Percentiles rank a stretch among this genome's conserved stretches.
Evolutionary conservation across 2,797 vertebrate genomes (phyloP).

Genomic region (Cossypha caffra): DNA sequence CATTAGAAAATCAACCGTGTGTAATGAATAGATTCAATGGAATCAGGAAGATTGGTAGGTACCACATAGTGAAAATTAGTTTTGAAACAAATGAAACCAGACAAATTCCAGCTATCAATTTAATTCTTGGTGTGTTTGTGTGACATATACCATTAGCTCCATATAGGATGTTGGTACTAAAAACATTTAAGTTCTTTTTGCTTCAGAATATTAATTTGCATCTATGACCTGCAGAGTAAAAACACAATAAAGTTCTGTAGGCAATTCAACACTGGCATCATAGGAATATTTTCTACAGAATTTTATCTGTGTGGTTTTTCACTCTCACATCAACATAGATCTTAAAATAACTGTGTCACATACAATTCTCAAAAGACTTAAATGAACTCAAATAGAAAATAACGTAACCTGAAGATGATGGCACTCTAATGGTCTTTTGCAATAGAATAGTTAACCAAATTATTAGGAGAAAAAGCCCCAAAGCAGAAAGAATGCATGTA

Average conservation of each 20-base stretch:
- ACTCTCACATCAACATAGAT: background rate
- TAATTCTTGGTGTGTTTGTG: background rate
- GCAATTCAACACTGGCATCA: background rate
- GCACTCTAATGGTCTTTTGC: background rate
- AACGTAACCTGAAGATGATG: background rate
- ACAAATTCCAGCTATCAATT: background rate
- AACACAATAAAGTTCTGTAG: background rate
- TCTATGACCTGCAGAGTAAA: background rate
- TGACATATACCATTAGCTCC: background rate
- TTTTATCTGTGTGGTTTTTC: background rate
- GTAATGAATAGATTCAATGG: background rate
- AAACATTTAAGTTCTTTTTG: background rate
- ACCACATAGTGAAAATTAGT: background rate
- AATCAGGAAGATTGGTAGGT: background rate
- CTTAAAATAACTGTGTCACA: background rate
- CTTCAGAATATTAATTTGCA: background rate
- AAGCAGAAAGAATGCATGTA: background rate
- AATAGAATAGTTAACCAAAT: background rate
- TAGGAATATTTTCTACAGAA: background rate
- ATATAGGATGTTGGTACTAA: background rate
- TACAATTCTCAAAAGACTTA: background rate
- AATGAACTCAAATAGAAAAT: background rate
- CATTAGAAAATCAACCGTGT: background rate
- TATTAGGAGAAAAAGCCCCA: background rate
- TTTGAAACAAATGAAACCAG: constrained; percentile 1